phyloP scores from a whole-genome alignment of 2,113 vertebrate species.

The Cyanistes caeruleus region DNA sequence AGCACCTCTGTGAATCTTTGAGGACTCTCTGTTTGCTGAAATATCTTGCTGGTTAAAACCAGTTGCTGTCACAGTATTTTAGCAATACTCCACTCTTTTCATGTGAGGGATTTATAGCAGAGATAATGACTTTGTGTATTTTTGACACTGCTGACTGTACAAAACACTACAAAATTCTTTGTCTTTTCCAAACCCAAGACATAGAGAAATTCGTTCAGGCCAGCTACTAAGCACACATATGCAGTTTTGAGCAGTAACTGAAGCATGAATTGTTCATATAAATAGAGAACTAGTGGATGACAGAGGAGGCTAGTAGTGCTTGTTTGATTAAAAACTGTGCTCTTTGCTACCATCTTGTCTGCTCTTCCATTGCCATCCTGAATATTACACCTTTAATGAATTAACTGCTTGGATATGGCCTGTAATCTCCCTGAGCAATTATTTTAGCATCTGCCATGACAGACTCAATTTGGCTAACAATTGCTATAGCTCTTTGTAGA shows the following conservation, averaged over 20 bases:
- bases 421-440: constrained; percentile 56
- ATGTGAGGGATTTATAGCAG: not conserved
- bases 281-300: not conserved
- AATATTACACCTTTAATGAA: constrained; percentile 33
- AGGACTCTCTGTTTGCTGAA: not conserved
- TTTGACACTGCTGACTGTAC: not conserved
- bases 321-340: not conserved
- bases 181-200: not conserved
- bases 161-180: not conserved
- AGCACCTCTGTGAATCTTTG: not conserved
- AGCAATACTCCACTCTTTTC: not conserved
- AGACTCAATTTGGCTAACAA: constrained; percentile 55
- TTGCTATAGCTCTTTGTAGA: constrained; percentile 27
- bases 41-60: not conserved
- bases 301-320: not conserved
- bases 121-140: not conserved
- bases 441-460: constrained; percentile 48
- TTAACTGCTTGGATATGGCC: constrained; percentile 35
- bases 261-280: not conserved
- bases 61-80: not conserved
- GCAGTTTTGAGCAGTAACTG: not conserved
- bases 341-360: constrained; percentile 17
- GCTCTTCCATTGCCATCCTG: not conserved
- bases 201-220: not conserved
- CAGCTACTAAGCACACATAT: not conserved